Evolutionary conservation across 2,113 vertebrate genomes (phyloP).

Genomic region (Epinephelus lanceolatus): DNA sequence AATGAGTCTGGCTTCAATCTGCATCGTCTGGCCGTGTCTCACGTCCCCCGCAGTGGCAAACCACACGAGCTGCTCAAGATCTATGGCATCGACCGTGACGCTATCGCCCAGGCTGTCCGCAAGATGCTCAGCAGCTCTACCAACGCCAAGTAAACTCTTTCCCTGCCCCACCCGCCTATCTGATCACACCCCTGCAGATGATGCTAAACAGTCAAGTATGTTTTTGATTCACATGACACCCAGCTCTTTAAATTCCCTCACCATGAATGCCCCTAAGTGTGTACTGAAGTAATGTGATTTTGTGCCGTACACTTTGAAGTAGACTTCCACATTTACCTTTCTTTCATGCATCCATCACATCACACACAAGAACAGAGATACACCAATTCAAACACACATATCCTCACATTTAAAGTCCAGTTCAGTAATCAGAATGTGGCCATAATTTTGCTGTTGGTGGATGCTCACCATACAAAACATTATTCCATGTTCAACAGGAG

Average conservation of each 20-base stretch:
- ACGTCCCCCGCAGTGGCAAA: conserved; percentile 91
- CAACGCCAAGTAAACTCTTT: conserved; percentile 86
- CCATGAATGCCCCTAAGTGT: conserved; percentile 71
- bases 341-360: conserved; percentile 59
- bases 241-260: conserved; percentile 65
- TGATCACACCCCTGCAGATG: conserved; percentile 42
- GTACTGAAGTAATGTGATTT: conserved; percentile 76
- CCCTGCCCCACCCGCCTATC: conserved; percentile 48
- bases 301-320: conserved; percentile 77
- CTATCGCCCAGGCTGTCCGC: conserved; percentile 89
- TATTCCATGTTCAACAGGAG: conserved; percentile 40
- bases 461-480: conserved; percentile 42
- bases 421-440: conserved; percentile 30
- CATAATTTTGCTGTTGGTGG: conserved; percentile 33
- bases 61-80: conserved; percentile 92
- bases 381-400: conserved; percentile 38
- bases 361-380: conserved; percentile 34
- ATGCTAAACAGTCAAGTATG: conserved; percentile 49
- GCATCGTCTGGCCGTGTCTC: conserved; percentile 89
- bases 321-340: conserved; percentile 60
- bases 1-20: conserved; percentile 88
- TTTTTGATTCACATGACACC: conserved; percentile 67
- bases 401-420: conserved; percentile 9
- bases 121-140: conserved; percentile 87
- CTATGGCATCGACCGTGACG: conserved; percentile 93